Percentiles rank a stretch among this genome's conserved stretches.
These are phyloP conservation scores for Apis mellifera DNA, from an alignment of 1,140 invertebrate species.

Conservation along the genomic window Amel_HAv3.1 CM009943.2:9160001-9160500, in stretches of 20 bases:
- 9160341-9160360: slow-evolving; percentile 62
- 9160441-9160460: slow-evolving; percentile 9
- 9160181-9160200: neutral
- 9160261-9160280: slow-evolving; percentile 45
- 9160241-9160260: neutral
- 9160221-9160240: slow-evolving; percentile 7
- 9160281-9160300: slow-evolving; percentile 45
- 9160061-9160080: too few species aligned
- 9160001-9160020: too few species aligned
- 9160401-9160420: slow-evolving; percentile 60
- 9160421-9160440: slow-evolving; percentile 36
- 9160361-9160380: slow-evolving; percentile 68
- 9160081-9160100: too few species aligned
- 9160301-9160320: slow-evolving; percentile 46
- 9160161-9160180: too few species aligned
- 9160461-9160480: slow-evolving; percentile 36
- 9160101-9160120: too few species aligned
- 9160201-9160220: neutral
- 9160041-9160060: too few species aligned
- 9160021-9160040: too few species aligned
- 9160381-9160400: slow-evolving; percentile 67
- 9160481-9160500: neutral
- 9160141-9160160: neutral
- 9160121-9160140: too few species aligned
- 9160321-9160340: slow-evolving; percentile 38